Conservation (phyloP, 2,888 invertebrate genomes). For the Lucinisca nassula region DNA sequence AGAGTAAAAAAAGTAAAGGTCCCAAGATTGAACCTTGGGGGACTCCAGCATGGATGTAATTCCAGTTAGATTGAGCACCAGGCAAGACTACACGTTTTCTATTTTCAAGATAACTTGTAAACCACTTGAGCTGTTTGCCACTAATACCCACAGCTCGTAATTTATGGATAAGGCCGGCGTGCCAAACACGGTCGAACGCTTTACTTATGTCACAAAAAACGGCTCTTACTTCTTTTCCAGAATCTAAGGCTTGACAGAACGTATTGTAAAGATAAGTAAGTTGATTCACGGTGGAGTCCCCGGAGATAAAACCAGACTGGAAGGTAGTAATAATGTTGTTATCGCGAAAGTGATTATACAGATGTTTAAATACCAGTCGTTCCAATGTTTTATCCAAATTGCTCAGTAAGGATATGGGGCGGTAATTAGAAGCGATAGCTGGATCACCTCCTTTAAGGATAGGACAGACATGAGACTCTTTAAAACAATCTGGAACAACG, state of each 20-base stretch:
- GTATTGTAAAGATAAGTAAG: neutral
- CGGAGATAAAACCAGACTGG: neutral
- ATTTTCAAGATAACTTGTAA: neutral
- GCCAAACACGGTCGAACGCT: neutral
- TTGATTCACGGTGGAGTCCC: neutral
- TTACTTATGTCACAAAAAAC: slow-evolving; percentile 1
- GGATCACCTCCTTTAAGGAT: neutral
- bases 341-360: neutral
- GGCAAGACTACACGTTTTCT: neutral
- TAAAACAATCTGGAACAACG: neutral
- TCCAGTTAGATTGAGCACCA: neutral
- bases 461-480: neutral
- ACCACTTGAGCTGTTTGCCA: neutral
- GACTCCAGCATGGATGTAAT: neutral
- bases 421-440: neutral
- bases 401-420: slow-evolving; percentile 1
- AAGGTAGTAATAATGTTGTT: neutral
- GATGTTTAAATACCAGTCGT: neutral
- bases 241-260: neutral
- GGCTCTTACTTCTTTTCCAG: neutral
- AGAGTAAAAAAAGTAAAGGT: neutral
- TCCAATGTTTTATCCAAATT: neutral
- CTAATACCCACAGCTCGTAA: neutral
- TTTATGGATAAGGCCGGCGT: slow-evolving; percentile 8
- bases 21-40: slow-evolving; percentile 10